Base-by-base conservation (phyloP, 2,797 vertebrate genomes). In the Poeciliopsis paucimaculata region DNA sequence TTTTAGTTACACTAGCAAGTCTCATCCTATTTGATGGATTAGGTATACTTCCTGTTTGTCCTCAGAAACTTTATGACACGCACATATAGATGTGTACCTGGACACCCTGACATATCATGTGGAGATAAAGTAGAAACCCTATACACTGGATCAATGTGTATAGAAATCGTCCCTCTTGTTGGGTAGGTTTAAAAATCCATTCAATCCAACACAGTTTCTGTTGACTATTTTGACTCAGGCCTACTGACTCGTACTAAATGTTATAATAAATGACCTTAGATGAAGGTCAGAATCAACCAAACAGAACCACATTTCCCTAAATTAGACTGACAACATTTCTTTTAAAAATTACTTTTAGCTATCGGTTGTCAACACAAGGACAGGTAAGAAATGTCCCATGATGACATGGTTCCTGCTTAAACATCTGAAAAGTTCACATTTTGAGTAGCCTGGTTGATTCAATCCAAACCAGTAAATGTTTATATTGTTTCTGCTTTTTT, bases 11-110 rank as follows among this genome's bases (percentile, higher is more conserved):
- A 81, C 76, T 82, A 64, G 62, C 82, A 87, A 73, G 83, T 87
- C 86, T 92, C 89, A 88, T 91, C 88, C 82, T 81, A 83, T 90
- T 89, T 87, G 77, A 77, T 82, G 87, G 91, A 93, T 91, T 91
- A 89, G 78, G 79, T 45, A 80, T 87, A 71, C 31, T 82, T 75
- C 77, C 79, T 84, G 83, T 86, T 88, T 86, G 76, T 76, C 80
- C 80, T 78, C 75, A 84, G 77, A 81, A 71, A 53, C 60, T 53
- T 64, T 28, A 34, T 77, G 34, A 26, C 26, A 57, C 7, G 34
- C 36, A 51, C 66, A 0, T 2, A 26, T 16, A 31, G 23, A 12
- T 28, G 1, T 55, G 15, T 20, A 39, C 26, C 57, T 60, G 16
- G 28, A 60, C 16, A 62, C 28, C 5, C 57, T 62, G n/a, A 62